Evolutionary conservation across 2,113 vertebrate genomes (phyloP).

Genomic region (Nansenia antarctica): DNA sequence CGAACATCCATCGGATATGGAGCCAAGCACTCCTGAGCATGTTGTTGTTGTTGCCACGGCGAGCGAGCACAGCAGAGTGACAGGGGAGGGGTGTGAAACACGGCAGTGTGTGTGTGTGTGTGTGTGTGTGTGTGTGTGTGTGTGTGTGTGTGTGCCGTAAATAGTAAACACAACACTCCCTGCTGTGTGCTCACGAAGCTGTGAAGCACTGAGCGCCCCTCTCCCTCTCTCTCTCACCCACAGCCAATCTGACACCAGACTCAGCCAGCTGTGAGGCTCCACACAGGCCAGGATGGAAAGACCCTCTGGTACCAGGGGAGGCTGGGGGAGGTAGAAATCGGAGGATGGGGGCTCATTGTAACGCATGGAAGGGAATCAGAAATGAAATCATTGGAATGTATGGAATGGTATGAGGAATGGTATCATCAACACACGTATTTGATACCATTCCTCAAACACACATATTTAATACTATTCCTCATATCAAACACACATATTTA

Average conservation of each 20-base stretch:
- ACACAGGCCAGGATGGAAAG: too few relatives aligned
- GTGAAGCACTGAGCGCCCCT: slow-evolving; percentile 43
- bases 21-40: slow-evolving; percentile 40
- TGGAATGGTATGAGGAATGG: not conserved
- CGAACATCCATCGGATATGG: slow-evolving; percentile 41
- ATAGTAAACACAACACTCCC: slow-evolving; percentile 53
- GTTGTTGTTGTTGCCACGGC: slow-evolving; percentile 39
- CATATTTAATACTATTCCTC: too few relatives aligned
- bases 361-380: too few relatives aligned
- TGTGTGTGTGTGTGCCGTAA: slow-evolving; percentile 30
- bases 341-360: too few relatives aligned
- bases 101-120: slow-evolving; percentile 48
- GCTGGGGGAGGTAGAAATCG: too few relatives aligned
- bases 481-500: too few relatives aligned
- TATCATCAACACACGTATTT: too few relatives aligned
- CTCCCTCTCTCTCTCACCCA: slow-evolving; percentile 41
- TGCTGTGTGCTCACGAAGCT: slow-evolving; percentile 58
- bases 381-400: too few relatives aligned
- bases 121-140: too few relatives aligned
- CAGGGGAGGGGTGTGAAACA: slow-evolving; percentile 48
- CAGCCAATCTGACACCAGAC: slow-evolving; percentile 49
- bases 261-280: not conserved
- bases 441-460: too few relatives aligned
- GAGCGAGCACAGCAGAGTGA: slow-evolving; percentile 42
- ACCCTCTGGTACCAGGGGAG: too few relatives aligned